Evolutionary conservation across 2,797 vertebrate genomes (phyloP).

Genomic region (Danio kyathit): DNA sequence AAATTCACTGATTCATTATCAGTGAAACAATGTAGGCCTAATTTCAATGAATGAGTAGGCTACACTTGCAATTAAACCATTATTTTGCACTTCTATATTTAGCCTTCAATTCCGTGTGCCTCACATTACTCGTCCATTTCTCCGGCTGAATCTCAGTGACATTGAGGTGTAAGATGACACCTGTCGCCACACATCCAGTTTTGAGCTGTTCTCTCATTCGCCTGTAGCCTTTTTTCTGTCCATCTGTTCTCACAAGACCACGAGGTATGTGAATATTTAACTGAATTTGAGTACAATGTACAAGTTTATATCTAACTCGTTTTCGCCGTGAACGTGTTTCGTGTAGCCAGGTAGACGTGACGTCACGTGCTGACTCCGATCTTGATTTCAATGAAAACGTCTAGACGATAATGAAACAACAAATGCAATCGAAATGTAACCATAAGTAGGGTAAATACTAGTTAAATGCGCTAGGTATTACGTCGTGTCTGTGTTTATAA

Average conservation of each 20-base stretch:
- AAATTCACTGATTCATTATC: not conserved
- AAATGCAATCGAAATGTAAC: not conserved
- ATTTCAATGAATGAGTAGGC: not conserved
- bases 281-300: not conserved
- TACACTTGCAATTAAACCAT: not conserved
- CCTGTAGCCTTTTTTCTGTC: not conserved
- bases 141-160: slow-evolving; percentile 18
- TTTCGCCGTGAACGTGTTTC: not conserved
- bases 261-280: slow-evolving; percentile 16
- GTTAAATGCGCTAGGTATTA: not conserved
- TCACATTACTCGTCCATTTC: not conserved
- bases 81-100: not conserved
- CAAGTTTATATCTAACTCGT: not conserved
- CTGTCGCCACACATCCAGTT: not conserved
- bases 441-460: not conserved
- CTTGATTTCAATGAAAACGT: not conserved
- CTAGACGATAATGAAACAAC: not conserved
- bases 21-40: not conserved
- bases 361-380: slow-evolving; percentile 4
- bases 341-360: not conserved
- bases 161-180: slow-evolving; percentile 28
- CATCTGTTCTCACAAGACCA: not conserved
- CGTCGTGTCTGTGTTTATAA: not conserved
- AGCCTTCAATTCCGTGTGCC: too few relatives aligned
- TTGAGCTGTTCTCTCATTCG: not conserved